Evolutionary conservation across 2,888 invertebrate genomes (phyloP).

Genomic region (Athrips mouffetella): DNA sequence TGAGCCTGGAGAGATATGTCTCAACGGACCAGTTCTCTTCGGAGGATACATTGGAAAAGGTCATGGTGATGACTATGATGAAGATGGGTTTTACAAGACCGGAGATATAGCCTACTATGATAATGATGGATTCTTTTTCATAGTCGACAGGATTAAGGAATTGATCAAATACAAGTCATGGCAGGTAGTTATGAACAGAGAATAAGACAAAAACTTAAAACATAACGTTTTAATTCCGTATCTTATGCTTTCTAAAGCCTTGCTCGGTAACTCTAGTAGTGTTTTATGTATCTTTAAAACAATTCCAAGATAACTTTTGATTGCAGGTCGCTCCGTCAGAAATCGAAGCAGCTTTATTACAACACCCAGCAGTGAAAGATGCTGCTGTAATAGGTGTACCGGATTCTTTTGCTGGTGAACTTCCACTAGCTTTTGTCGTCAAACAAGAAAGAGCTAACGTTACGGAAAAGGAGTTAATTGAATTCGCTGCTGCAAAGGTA

Average conservation of each 20-base stretch:
- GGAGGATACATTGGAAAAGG: slow-evolving; percentile 51
- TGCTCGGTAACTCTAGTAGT: too few relatives aligned
- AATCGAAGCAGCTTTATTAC: slow-evolving; percentile 49
- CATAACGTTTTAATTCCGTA: too few relatives aligned
- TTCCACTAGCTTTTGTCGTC: slow-evolving; percentile 58
- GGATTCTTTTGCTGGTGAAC: slow-evolving; percentile 47
- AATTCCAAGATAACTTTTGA: background rate
- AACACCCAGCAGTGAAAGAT: slow-evolving; percentile 53
- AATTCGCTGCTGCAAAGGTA: slow-evolving; percentile 48
- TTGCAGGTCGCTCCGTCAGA: slow-evolving; percentile 58
- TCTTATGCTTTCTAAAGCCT: too few relatives aligned
- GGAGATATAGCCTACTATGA: slow-evolving; percentile 62
- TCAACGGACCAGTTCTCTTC: slow-evolving; percentile 52
- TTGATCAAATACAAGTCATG: slow-evolving; percentile 60
- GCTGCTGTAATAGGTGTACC: slow-evolving; percentile 52
- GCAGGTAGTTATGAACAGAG: too few relatives aligned
- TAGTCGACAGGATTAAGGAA: slow-evolving; percentile 59
- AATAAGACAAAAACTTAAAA: slow-evolving; percentile 20
- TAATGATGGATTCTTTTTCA: slow-evolving; percentile 51
- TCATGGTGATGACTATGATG: slow-evolving; percentile 41
- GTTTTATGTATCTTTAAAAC: too few relatives aligned
- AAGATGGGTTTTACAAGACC: slow-evolving; percentile 55
- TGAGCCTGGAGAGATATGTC: slow-evolving; percentile 51
- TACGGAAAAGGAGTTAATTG: slow-evolving; percentile 46
- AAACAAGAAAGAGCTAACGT: slow-evolving; percentile 35